Evolutionary conservation across 1,140 invertebrate species (phyloP).

Genomic region (Panagrolaimus sp.): DNA sequence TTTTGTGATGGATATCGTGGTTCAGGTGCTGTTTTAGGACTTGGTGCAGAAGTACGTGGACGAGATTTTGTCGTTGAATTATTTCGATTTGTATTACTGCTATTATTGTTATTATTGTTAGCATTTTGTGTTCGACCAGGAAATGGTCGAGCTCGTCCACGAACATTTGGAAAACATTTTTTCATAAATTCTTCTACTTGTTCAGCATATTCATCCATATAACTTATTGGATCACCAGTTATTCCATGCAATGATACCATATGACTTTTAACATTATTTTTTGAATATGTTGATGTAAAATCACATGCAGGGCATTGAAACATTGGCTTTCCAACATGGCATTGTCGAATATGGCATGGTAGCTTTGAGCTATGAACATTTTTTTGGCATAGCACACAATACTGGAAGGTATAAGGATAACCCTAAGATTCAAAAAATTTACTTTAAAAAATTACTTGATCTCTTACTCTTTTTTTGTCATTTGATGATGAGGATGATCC

Average conservation of each 20-base stretch:
- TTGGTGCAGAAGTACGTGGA: neutral
- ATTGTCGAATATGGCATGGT: constrained; percentile 47
- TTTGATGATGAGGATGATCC: neutral
- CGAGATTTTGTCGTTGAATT: neutral
- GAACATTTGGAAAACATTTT: constrained; percentile 46
- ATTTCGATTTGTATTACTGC: constrained; percentile 1
- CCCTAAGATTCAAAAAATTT: constrained; percentile 23
- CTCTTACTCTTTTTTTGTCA: neutral
- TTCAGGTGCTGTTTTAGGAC: neutral
- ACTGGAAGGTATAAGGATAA: constrained; percentile 47
- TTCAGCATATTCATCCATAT: constrained; percentile 46
- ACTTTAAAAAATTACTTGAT: constrained; percentile 12
- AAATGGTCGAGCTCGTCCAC: constrained; percentile 45
- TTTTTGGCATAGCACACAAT: constrained; percentile 45
- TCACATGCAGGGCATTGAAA: constrained; percentile 45
- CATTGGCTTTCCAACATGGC: constrained; percentile 45
- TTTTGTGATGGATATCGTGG: neutral
- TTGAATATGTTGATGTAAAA: constrained; percentile 48
- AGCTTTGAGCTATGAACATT: constrained; percentile 46
- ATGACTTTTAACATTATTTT: constrained; percentile 47
- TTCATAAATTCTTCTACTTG: constrained; percentile 50
- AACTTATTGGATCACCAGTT: constrained; percentile 42
- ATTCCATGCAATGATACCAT: constrained; percentile 48
- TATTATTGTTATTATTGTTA: constrained; percentile 1
- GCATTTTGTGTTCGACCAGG: constrained; percentile 13